Evolutionary conservation across 2,113 vertebrate species (phyloP).

Genomic region (Ovis canadensis): DNA sequence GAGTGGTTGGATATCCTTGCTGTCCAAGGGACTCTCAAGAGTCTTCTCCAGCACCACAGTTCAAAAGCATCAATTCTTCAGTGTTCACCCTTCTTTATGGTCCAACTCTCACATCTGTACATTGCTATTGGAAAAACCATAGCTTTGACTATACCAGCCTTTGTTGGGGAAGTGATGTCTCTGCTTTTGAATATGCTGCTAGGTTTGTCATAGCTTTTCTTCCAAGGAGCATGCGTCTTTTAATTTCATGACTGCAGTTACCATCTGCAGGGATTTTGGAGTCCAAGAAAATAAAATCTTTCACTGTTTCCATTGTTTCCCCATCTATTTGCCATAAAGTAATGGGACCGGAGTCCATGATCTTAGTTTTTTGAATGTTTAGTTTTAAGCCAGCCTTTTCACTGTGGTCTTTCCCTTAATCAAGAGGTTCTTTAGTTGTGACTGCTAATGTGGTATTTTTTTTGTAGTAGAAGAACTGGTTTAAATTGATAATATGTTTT

Average conservation of each 20-base stretch:
- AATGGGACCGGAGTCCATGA: background rate
- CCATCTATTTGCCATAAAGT: background rate
- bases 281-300: background rate
- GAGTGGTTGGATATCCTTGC: background rate
- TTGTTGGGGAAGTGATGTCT: background rate
- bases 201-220: background rate
- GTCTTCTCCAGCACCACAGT: background rate
- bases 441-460: background rate
- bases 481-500: conserved; percentile 43
- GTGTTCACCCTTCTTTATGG: background rate
- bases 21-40: background rate
- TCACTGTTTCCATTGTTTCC: background rate
- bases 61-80: background rate
- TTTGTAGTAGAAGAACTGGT: conserved; percentile 12
- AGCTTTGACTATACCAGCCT: background rate
- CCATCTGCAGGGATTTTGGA: background rate
- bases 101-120: background rate
- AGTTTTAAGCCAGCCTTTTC: background rate
- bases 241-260: background rate
- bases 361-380: background rate
- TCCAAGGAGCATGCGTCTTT: background rate
- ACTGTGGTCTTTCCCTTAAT: background rate
- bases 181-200: background rate
- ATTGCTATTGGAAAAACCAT: background rate
- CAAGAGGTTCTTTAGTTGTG: background rate